phyloP scores from a whole-genome alignment of 2,113 vertebrate genomes.

The Serilophus lunatus region DNA sequence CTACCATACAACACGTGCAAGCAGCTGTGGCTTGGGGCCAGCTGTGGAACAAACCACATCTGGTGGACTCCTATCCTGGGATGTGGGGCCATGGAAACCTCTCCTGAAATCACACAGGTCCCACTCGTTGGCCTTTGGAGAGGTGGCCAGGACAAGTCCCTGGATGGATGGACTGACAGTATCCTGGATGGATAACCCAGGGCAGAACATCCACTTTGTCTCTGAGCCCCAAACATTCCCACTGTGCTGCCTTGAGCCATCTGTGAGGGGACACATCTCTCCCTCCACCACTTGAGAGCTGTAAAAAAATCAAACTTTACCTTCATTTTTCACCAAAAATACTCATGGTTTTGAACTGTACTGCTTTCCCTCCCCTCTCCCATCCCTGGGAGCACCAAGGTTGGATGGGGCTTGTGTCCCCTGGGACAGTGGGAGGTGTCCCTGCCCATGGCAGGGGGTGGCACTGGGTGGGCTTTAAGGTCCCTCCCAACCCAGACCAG shows the following conservation, averaged over 20 bases:
- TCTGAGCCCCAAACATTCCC: not conserved
- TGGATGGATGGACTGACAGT: not conserved
- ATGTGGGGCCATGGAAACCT: not conserved
- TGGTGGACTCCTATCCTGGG: no score
- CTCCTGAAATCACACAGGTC: not conserved
- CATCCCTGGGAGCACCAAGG: not conserved
- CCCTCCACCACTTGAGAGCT: not conserved
- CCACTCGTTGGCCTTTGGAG: not conserved
- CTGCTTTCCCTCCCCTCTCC: not conserved
- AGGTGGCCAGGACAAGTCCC: not conserved
- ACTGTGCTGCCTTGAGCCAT: not conserved
- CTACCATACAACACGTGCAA: not conserved
- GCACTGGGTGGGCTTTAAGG: rapidly evolving
- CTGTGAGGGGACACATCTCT: not conserved
- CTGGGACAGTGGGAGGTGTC: not conserved
- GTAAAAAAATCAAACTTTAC: not conserved
- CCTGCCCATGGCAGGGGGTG: not conserved
- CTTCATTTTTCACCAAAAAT: not conserved
- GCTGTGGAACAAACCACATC: not conserved
- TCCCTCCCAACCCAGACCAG: rapidly evolving
- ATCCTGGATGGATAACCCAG: not conserved
- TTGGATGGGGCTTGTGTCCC: not conserved
- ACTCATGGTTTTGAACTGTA: not conserved
- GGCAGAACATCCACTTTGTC: no score
- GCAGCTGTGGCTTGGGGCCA: not conserved